These are phyloP conservation scores for Oscheius sp. DNA, from an alignment of 2,888 invertebrate species.

Conservation along the genomic window DNA sequence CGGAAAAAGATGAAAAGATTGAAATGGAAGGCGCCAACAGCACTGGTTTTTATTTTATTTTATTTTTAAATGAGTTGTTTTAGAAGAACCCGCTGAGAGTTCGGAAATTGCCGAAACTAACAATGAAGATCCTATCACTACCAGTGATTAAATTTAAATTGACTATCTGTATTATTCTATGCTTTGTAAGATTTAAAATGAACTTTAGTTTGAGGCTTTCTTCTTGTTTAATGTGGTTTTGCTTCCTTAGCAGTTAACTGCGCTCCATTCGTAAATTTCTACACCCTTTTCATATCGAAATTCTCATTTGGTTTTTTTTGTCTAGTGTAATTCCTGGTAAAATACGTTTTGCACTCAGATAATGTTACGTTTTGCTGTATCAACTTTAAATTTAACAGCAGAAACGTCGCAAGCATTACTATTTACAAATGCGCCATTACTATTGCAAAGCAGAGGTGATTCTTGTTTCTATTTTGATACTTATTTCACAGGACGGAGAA, in stretches of 20 bases:
- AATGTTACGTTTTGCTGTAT: constrained; percentile 29
- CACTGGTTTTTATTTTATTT: not conserved
- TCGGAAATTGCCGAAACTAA: not conserved
- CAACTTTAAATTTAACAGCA: not conserved
- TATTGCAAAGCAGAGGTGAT: not conserved
- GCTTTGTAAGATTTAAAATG: not conserved
- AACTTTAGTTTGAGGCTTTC: not conserved
- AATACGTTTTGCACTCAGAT: no score
- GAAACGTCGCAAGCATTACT: no score
- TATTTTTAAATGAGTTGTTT: not conserved
- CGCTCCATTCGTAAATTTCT: not conserved
- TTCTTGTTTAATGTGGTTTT: not conserved
- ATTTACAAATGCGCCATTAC: no score
- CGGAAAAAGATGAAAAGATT: not conserved
- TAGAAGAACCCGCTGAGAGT: not conserved
- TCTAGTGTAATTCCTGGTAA: no score
- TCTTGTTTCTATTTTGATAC: not conserved
- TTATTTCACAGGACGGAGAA: constrained; percentile 40
- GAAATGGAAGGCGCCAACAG: not conserved
- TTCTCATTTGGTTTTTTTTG: no score
- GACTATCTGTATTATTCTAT: not conserved
- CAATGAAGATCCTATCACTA: not conserved
- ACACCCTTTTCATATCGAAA: not conserved
- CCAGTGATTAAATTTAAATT: not conserved
- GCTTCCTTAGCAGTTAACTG: not conserved